Evolutionary conservation across 2,797 vertebrate genomes (phyloP).

Genomic region (Poecilia picta): DNA sequence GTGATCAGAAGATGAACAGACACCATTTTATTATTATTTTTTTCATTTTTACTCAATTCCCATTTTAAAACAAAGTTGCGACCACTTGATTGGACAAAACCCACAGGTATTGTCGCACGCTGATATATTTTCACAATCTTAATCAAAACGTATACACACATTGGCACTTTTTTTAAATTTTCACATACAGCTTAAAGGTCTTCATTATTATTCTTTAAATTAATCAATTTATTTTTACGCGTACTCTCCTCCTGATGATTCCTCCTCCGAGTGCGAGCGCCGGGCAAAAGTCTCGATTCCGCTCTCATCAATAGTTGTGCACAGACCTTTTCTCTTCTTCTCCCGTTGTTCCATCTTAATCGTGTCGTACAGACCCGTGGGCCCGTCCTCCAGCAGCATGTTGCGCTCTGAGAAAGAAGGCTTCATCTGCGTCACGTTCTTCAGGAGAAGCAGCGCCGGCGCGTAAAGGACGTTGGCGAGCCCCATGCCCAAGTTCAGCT

Average conservation of each 20-base stretch:
- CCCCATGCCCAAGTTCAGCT: constrained; percentile 97
- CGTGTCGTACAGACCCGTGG: constrained; percentile 93
- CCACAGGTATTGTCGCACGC: constrained; percentile 70
- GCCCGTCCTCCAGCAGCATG: constrained; percentile 92
- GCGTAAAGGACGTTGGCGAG: constrained; percentile 95
- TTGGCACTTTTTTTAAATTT: constrained; percentile 66
- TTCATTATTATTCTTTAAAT: constrained; percentile 33
- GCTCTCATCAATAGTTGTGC: constrained; percentile 80
- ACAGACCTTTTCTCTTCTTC: constrained; percentile 77
- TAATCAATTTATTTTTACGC: constrained; percentile 78
- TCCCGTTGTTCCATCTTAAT: constrained; percentile 91
- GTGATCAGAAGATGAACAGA: constrained; percentile 68
- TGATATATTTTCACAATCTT: constrained; percentile 75
- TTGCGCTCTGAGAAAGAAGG: constrained; percentile 93
- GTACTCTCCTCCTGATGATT: constrained; percentile 88
- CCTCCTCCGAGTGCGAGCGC: constrained; percentile 84
- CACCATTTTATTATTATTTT: constrained; percentile 68
- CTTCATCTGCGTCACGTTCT: constrained; percentile 91
- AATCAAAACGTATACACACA: constrained; percentile 60
- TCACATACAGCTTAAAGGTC: constrained; percentile 37
- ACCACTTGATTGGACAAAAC: constrained; percentile 55
- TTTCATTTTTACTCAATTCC: constrained; percentile 70
- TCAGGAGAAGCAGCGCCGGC: constrained; percentile 90
- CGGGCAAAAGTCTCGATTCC: constrained; percentile 79
- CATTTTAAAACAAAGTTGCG: constrained; percentile 52